These are phyloP conservation scores for Coptotermes formosanus DNA, from an alignment of 1,140 invertebrate species.

Conservation along the genomic window DNA sequence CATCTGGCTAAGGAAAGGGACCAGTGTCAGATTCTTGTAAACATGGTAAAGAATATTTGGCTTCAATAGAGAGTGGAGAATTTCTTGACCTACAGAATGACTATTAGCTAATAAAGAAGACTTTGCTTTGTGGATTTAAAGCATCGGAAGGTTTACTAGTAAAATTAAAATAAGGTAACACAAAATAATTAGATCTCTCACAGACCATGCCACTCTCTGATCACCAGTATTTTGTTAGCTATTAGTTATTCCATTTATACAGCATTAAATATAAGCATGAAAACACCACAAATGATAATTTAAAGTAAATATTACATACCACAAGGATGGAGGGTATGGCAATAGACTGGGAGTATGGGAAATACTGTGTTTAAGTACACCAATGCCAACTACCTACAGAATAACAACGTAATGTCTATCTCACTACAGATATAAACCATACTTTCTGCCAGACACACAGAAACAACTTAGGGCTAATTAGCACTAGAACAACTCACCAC, in stretches of 20 bases:
- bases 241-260: too few relatives aligned
- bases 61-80: too few relatives aligned
- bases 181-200: not conserved
- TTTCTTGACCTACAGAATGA: too few relatives aligned
- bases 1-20: too few relatives aligned
- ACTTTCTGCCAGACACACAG: not conserved
- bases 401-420: not conserved
- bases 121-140: too few relatives aligned
- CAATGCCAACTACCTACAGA: not conserved
- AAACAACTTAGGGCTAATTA: conserved; percentile 1
- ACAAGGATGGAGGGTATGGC: not conserved
- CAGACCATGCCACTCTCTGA: too few relatives aligned
- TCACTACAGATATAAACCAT: not conserved
- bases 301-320: not conserved
- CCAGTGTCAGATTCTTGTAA: too few relatives aligned
- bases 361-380: not conserved
- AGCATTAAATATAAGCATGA: not conserved
- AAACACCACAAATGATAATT: not conserved
- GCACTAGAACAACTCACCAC: not conserved
- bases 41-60: too few relatives aligned
- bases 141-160: too few relatives aligned
- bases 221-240: too few relatives aligned
- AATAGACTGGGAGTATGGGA: not conserved
- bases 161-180: not conserved
- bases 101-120: too few relatives aligned